Evolutionary conservation across 1,140 invertebrate genomes (phyloP), one percentile per base, ranked within the genome.

Genomic region (Ctenoplectra terminalis): DNA sequence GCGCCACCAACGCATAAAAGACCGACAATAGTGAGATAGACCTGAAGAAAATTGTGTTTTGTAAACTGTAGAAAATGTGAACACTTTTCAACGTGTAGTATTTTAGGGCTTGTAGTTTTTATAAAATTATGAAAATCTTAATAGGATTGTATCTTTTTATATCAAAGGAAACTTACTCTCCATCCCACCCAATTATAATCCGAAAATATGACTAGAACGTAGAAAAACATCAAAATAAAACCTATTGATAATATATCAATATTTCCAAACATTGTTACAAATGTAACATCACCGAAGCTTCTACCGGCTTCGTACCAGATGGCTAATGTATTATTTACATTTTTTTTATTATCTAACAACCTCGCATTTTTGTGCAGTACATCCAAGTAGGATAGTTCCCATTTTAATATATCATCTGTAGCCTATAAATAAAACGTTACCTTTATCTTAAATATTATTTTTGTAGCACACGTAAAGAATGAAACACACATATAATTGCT

Each of bases 131-230:
- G 4, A 4, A 5, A 4, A 5, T 5, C 40, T 40, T 40, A 5
- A 40, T 40, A 40, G 29, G 20, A 34, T n/a, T n/a, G n/a, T 15
- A 5, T 73, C 0, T 75, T 78, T 69, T 17, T 29, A 37, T 15
- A 61, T 66, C 8, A 13, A 82, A 50, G 54, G 29, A 34, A 63
- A 90, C 93, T 91, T 92, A 97, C 95, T 84, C 95, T 95, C 82
- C 96, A 95, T 93, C 97, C 96, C n/a, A 97, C 92, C 94, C 96
- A 95, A 91, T 96, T 97, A 86, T 94, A 96, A 90, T 96, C 96
- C 20, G 97, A 97, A 46, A 97, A 92, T 81, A 96, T 96, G 58
- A 96, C 89, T 86, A 96, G 94, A 48, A 97, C 95, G 88, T 97
- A 98, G 63, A 96, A 82, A 82, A 97, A 96, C 94, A 97, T 97